Evolutionary conservation across 2,113 vertebrate species (phyloP).

Genomic region (Peucedramus taeniatus): DNA sequence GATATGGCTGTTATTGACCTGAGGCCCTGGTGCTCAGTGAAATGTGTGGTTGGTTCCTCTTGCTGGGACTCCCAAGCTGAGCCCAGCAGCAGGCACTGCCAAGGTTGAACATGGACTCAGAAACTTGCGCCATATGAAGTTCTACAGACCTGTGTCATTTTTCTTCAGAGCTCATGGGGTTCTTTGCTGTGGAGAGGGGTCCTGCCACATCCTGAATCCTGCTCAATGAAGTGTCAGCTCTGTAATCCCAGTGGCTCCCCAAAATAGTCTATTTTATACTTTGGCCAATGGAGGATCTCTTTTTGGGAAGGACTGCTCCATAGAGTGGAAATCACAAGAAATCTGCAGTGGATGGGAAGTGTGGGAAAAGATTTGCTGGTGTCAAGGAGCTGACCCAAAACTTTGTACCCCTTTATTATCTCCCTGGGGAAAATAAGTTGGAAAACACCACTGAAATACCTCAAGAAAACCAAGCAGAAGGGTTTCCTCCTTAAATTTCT

Average conservation of each 20-base stretch:
- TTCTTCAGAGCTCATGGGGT: not conserved
- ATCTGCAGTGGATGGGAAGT: not conserved
- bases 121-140: not conserved
- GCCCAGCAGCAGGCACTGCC: not conserved
- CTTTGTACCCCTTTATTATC: not conserved
- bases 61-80: not conserved
- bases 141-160: not conserved
- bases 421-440: not conserved
- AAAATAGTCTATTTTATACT: not conserved
- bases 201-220: not conserved
- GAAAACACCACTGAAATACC: not conserved
- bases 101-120: not conserved
- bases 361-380: not conserved
- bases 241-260: accelerated
- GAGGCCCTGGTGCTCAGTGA: not conserved
- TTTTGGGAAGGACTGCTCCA: not conserved
- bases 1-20: not conserved
- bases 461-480: not conserved
- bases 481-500: not conserved
- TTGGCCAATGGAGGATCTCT: not conserved
- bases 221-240: not conserved
- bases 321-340: not conserved
- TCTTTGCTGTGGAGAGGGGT: not conserved
- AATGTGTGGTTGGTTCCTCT: not conserved
- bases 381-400: not conserved